phyloP scores from a whole-genome alignment of 92 coral and sea anemone species.

The Pocillopora grandis region DNA sequence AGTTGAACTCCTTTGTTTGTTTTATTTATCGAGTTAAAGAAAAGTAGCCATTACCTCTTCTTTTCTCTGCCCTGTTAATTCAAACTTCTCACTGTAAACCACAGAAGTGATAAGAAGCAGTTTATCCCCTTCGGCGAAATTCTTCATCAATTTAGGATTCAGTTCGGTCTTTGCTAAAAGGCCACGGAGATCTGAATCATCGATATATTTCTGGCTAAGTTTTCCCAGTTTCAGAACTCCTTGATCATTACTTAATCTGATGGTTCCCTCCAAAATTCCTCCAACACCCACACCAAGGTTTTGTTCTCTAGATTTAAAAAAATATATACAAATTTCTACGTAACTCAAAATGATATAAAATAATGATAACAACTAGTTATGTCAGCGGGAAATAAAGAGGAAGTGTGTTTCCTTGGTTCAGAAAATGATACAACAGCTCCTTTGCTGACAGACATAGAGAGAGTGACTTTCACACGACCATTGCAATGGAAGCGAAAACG shows the following conservation, averaged over 20 bases:
- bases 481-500: neutral
- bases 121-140: neutral
- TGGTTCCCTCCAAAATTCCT: neutral
- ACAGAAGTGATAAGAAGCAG: constrained; percentile 27
- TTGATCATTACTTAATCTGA: neutral
- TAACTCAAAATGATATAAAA: neutral
- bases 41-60: neutral
- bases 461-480: too few species aligned
- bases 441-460: too few species aligned
- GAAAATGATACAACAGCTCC: too few species aligned
- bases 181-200: constrained; percentile 2
- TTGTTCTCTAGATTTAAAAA: neutral
- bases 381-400: too few species aligned
- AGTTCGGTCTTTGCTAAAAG: neutral
- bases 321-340: neutral
- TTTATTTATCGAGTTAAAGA: neutral
- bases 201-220: constrained; percentile 6
- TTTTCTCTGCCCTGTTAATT: neutral
- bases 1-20: neutral
- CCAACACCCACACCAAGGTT: neutral
- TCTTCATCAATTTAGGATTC: neutral
- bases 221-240: constrained; percentile 5
- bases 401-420: too few species aligned
- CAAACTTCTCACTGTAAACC: constrained; percentile 25
- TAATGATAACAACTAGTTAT: too few species aligned